Percentiles rank a stretch among this genome's conserved stretches.
Evolutionary conservation across 2,888 invertebrate genomes (phyloP).

Genomic region (Busseola fusca): DNA sequence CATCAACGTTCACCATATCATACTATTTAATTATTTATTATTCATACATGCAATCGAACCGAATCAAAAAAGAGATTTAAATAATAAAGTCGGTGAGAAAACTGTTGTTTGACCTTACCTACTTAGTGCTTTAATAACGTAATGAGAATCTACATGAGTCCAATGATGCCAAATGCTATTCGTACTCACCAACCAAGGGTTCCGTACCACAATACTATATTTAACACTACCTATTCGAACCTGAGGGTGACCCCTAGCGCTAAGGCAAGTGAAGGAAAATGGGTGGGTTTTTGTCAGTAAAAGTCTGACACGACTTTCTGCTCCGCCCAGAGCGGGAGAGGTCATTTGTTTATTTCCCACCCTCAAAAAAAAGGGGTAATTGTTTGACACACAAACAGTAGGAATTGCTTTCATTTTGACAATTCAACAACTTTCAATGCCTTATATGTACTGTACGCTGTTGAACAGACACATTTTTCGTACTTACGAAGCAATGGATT

Average conservation of each 20-base stretch:
- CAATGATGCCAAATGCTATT: conserved; percentile 23
- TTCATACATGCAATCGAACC: conserved; percentile 58
- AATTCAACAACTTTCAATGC: too few species aligned
- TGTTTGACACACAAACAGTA: too few species aligned
- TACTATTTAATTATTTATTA: conserved; percentile 46
- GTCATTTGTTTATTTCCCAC: too few species aligned
- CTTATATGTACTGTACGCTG: too few species aligned
- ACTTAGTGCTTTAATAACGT: conserved; percentile 29
- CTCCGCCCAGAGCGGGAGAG: too few species aligned
- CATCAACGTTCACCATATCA: conserved; percentile 25
- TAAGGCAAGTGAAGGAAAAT: too few species aligned
- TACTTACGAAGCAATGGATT: too few species aligned
- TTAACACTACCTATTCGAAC: neutral
- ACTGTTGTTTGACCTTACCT: conserved; percentile 61
- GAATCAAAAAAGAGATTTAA: conserved; percentile 57
- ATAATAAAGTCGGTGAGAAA: conserved; percentile 44
- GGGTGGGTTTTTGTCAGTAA: too few species aligned
- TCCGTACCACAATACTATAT: neutral
- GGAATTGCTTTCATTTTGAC: too few species aligned
- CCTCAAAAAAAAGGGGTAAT: too few species aligned
- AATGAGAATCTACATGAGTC: conserved; percentile 20
- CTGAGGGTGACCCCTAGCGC: neutral
- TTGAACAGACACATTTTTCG: too few species aligned
- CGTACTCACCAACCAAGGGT: neutral
- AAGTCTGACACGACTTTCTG: too few species aligned